Percentiles rank a stretch among this genome's conserved stretches.
Conservation (phyloP, 2,888 invertebrate species). For the Eupsilia transversa region DNA sequence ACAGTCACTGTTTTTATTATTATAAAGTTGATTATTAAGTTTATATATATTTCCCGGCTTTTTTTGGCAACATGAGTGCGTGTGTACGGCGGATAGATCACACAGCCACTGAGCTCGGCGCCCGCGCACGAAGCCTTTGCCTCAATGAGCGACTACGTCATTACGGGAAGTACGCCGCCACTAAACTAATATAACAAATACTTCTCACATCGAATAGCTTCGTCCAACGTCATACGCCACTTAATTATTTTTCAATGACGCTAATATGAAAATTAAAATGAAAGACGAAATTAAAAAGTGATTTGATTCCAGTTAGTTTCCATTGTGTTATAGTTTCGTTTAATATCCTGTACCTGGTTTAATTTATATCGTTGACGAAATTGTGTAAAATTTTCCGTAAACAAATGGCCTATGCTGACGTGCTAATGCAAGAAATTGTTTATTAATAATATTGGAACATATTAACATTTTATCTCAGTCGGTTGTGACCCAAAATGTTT, state of each 20-base stretch:
- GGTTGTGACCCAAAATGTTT: slow-evolving; percentile 32
- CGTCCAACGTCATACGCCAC: slow-evolving; percentile 77
- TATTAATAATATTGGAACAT: slow-evolving; percentile 22
- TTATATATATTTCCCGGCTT: slow-evolving; percentile 46
- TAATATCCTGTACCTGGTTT: slow-evolving; percentile 52
- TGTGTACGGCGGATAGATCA: slow-evolving; percentile 89
- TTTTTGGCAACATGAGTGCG: slow-evolving; percentile 83
- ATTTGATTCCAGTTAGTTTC: slow-evolving; percentile 56
- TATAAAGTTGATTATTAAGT: slow-evolving; percentile 23
- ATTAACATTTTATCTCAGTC: slow-evolving; percentile 26
- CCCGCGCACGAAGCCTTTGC: slow-evolving; percentile 82
- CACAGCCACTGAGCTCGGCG: slow-evolving; percentile 86
- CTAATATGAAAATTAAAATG: slow-evolving; percentile 59
- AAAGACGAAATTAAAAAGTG: slow-evolving; percentile 72
- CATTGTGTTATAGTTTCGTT: slow-evolving; percentile 49
- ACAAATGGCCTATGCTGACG: slow-evolving; percentile 32
- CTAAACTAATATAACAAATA: slow-evolving; percentile 82
- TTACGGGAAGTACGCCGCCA: slow-evolving; percentile 88
- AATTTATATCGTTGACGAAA: slow-evolving; percentile 34
- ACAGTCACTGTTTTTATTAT: slow-evolving; percentile 43
- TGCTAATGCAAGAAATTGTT: slow-evolving; percentile 46
- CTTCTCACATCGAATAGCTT: slow-evolving; percentile 77
- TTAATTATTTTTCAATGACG: slow-evolving; percentile 82
- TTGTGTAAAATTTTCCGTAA: slow-evolving; percentile 49
- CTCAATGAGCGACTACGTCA: slow-evolving; percentile 88